These are phyloP conservation scores for Drosophila chauvacae DNA, from an alignment of 1,140 invertebrate species.

Conservation along the genomic window DNA sequence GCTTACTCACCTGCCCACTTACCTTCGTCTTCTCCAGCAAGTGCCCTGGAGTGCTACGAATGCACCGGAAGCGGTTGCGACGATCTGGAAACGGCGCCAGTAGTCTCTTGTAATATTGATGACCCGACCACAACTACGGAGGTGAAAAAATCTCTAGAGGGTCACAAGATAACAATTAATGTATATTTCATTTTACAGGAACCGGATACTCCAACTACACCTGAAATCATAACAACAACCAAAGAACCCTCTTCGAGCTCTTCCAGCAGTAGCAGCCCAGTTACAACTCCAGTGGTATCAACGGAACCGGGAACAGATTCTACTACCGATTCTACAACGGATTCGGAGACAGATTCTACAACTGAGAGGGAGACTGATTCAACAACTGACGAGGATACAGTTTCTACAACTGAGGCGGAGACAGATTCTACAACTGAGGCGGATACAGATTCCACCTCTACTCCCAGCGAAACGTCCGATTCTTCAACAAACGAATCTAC, in stretches of 20 bases:
- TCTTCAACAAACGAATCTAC: conserved; percentile 1
- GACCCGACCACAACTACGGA: conserved; percentile 1
- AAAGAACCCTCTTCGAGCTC: background rate
- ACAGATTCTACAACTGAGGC: background rate
- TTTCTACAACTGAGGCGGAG: background rate
- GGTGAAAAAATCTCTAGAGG: background rate
- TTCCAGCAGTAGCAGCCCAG: background rate
- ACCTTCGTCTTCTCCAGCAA: conserved; percentile 31
- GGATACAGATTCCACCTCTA: background rate
- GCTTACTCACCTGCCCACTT: conserved; percentile 9
- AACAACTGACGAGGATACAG: background rate
- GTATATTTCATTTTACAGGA: background rate
- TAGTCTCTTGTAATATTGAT: conserved; percentile 38
- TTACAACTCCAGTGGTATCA: background rate
- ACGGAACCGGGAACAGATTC: background rate
- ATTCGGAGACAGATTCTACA: background rate
- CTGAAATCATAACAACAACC: background rate
- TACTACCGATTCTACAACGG: background rate
- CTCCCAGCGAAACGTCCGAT: background rate
- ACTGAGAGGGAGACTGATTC: background rate
- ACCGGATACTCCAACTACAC: background rate
- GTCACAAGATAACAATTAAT: background rate
- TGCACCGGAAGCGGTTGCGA: conserved; percentile 57
- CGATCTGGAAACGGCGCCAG: background rate
- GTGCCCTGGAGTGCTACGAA: conserved; percentile 57